Base-by-base conservation (phyloP, 2,113 vertebrate species). In the Myiopsitta monachus region DNA sequence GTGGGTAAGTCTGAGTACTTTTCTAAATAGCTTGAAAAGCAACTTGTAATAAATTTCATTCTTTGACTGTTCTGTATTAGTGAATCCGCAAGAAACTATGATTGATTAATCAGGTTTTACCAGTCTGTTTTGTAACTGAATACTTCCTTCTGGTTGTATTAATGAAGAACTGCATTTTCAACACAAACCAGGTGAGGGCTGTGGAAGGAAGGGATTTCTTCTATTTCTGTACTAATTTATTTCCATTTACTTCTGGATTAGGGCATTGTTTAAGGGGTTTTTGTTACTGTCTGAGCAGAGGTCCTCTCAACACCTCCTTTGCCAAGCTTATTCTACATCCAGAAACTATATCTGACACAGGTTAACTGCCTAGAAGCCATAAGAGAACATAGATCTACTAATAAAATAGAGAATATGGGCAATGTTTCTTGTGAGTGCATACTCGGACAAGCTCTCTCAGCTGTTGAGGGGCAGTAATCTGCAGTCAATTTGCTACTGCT, bases 141-240 rank as follows among this genome's bases (percentile, higher is more conserved):
- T 66, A 74, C 94, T 96, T 90, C 94, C 97, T 95, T 94, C 96
- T 97, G 84, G 93, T 94, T 95, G 95, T 33, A 68, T 75, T 52
- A 52, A 55, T 0, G 0, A 33, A 95, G 94, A 97, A 96, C 61
- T 95, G 77, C 95, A 96, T 62, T 89, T 66, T 51, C 73, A 73
- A 73, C 17, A 38, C 17, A 79, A 31, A 39, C 9, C 27, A 47
- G 67, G 51, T 28, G 18, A n/a, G 39, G 14, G 54, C 64, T 83
- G 41, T 46, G 77, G 77, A 52, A 72, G 52, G 46, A 90, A 78
- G 51, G 10, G 31, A 27, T 74, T 66, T 26, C 47, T 47, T 57
- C 33, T 55, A 1, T 67, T 85, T 72, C 70, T 4, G 2, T 27
- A 19, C 46, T 67, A 21, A 36, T 85, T 73, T 54, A 44, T 82